These are phyloP conservation scores for Poicephalus gulielmi DNA, from an alignment of 2,113 vertebrate species.

Conservation along the genomic window DNA sequence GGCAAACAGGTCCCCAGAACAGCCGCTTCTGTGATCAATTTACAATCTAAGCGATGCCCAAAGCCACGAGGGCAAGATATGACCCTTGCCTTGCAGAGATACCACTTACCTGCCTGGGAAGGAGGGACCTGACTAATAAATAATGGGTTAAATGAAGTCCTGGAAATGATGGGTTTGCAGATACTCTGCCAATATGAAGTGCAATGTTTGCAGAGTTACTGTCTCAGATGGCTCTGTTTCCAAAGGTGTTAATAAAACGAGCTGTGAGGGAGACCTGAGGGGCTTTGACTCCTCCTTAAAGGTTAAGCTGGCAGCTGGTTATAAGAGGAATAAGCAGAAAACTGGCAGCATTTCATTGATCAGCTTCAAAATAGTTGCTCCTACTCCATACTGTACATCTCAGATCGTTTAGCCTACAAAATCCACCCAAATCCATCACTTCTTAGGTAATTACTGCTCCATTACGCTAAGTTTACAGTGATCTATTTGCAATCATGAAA, in stretches of 20 bases:
- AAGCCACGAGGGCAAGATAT: accelerated
- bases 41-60: accelerated
- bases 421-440: slow-evolving; percentile 50
- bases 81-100: not conserved
- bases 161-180: not conserved
- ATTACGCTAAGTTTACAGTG: slow-evolving; percentile 56
- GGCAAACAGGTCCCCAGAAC: not conserved
- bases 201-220: not conserved
- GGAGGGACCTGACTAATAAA: not conserved
- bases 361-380: slow-evolving; percentile 7
- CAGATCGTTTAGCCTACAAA: slow-evolving; percentile 25
- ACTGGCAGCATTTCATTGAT: not conserved
- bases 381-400: not conserved
- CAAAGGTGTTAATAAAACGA: not conserved
- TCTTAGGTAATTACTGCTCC: slow-evolving; percentile 71
- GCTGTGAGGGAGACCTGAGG: not conserved
- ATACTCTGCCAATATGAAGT: not conserved
- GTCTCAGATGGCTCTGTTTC: not conserved
- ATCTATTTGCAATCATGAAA: slow-evolving; percentile 44
- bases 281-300: not conserved
- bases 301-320: not conserved
- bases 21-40: accelerated
- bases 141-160: not conserved
- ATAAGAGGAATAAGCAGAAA: not conserved
- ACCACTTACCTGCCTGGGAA: not conserved